Evolutionary conservation across 53 echinoderm and acorn worm genomes (phyloP).

Genomic region (Patiria pectinifera): DNA sequence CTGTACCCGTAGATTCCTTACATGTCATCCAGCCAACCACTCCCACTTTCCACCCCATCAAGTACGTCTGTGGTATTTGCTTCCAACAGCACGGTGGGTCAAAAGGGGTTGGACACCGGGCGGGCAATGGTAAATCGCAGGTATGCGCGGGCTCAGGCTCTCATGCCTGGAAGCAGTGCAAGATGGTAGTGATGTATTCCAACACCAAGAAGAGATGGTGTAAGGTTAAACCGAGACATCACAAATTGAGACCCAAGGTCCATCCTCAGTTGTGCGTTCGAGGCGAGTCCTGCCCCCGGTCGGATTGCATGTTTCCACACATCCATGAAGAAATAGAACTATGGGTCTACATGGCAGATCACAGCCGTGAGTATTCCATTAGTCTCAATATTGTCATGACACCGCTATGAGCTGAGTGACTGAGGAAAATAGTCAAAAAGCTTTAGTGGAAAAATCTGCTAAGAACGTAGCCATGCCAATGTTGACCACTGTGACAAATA

Average conservation of each 20-base stretch:
- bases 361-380: slow-evolving; percentile 62
- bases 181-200: slow-evolving; percentile 46
- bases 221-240: slow-evolving; percentile 69
- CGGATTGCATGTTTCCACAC: slow-evolving; percentile 85
- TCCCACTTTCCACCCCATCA: slow-evolving; percentile 37
- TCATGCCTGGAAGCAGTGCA: slow-evolving; percentile 78
- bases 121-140: slow-evolving; percentile 22
- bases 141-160: slow-evolving; percentile 53
- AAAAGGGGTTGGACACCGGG: slow-evolving; percentile 13
- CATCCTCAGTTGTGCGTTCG: slow-evolving; percentile 61
- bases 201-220: slow-evolving; percentile 59
- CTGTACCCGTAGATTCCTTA: background rate
- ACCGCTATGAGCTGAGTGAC: too few species aligned
- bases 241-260: slow-evolving; percentile 53
- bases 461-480: too few species aligned
- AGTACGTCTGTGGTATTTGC: slow-evolving; percentile 76
- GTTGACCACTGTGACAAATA: too few species aligned
- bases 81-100: slow-evolving; percentile 45
- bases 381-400: background rate
- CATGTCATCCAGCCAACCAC: background rate
- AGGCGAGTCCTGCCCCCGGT: slow-evolving; percentile 59
- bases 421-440: too few species aligned
- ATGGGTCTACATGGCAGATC: slow-evolving; percentile 82
- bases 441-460: too few species aligned
- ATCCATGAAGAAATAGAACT: slow-evolving; percentile 74